Conservation (phyloP, 2,888 invertebrate genomes). For the Drosophila peninsularis region DNA sequence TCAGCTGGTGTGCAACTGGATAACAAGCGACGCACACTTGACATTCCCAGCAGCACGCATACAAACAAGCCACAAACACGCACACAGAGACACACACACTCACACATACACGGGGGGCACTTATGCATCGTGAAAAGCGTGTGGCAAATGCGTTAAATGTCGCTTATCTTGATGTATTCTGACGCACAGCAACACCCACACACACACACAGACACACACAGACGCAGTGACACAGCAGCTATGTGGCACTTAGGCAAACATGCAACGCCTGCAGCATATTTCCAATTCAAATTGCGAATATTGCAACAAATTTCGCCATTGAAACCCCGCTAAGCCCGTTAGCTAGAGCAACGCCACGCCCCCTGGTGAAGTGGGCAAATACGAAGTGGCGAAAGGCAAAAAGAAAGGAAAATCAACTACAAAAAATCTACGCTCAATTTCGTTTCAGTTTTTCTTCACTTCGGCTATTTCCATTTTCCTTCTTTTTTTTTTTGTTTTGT, state of each 20-base stretch:
- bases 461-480: neutral
- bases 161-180: slow-evolving; percentile 66
- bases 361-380: neutral
- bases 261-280: slow-evolving; percentile 69
- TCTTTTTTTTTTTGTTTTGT: slow-evolving; percentile 39
- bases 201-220: slow-evolving; percentile 17
- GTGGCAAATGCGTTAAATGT: slow-evolving; percentile 69
- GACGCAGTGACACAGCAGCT: slow-evolving; percentile 23
- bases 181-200: slow-evolving; percentile 21
- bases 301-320: slow-evolving; percentile 65
- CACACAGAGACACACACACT: neutral
- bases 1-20: slow-evolving; percentile 19
- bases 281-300: slow-evolving; percentile 72
- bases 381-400: slow-evolving; percentile 16
- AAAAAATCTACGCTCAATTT: slow-evolving; percentile 63
- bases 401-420: slow-evolving; percentile 44
- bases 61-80: slow-evolving; percentile 11
- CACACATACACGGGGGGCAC: slow-evolving; percentile 13
- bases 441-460: slow-evolving; percentile 31
- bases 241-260: slow-evolving; percentile 63
- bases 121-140: slow-evolving; percentile 53
- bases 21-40: slow-evolving; percentile 45
- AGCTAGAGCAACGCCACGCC: slow-evolving; percentile 5
- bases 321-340: slow-evolving; percentile 10
- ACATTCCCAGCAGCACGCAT: slow-evolving; percentile 26